These are phyloP conservation scores for Dorcus parallelipipedus DNA, from an alignment of 2,888 invertebrate genomes.

Conservation along the genomic window DNA sequence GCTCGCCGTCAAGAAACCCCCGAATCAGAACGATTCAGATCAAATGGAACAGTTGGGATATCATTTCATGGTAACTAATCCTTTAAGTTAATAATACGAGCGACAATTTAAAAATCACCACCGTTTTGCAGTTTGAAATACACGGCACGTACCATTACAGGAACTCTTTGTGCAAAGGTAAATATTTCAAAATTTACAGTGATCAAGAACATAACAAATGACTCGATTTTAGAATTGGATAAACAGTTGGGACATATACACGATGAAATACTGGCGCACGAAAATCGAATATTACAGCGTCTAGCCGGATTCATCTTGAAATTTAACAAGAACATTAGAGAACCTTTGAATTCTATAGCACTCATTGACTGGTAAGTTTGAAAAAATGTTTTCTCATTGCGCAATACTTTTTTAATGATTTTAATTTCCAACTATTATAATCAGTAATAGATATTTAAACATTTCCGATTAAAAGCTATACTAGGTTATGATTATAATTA, in stretches of 20 bases:
- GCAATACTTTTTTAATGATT: too few relatives aligned
- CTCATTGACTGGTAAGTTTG: conserved; percentile 43
- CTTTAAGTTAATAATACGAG: too few relatives aligned
- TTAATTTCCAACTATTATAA: too few relatives aligned
- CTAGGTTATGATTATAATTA: too few relatives aligned
- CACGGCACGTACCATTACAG: conserved; percentile 44
- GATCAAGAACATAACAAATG: conserved; percentile 2
- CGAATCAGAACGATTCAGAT: conserved; percentile 53
- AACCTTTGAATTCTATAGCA: conserved; percentile 39
- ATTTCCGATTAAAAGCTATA: too few relatives aligned
- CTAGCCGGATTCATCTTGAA: conserved; percentile 40
- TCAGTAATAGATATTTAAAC: too few relatives aligned
- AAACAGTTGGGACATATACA: conserved; percentile 73
- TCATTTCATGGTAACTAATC: conserved; percentile 62
- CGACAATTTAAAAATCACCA: neutral
- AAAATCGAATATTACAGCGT: conserved; percentile 66
- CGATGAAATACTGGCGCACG: conserved; percentile 74
- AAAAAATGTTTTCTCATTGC: too few relatives aligned
- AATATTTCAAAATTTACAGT: neutral
- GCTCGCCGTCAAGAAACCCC: conserved; percentile 69
- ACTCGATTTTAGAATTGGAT: conserved; percentile 64
- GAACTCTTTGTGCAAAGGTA: conserved; percentile 45
- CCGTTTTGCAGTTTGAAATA: conserved; percentile 40
- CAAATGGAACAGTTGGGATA: conserved; percentile 63
- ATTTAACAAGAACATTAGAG: conserved; percentile 40